Conservation (phyloP, 2,797 vertebrate species). For the Tangara arthus region DNA sequence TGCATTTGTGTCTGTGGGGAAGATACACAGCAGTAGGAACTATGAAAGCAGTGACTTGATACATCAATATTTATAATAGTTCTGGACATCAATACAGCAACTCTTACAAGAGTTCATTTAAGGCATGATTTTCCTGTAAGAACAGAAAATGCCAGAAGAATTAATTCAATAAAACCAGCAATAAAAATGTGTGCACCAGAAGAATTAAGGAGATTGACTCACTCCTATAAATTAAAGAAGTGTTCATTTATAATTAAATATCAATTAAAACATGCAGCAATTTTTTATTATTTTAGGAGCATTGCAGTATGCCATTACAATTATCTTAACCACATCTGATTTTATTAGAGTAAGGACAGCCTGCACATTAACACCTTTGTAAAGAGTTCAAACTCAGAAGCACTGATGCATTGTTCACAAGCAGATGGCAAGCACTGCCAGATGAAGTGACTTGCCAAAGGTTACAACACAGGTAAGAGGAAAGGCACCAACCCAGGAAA, state of each 20-base stretch:
- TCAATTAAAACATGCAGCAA: background rate
- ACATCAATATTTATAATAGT: background rate
- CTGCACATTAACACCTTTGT: background rate
- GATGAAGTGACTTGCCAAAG: background rate
- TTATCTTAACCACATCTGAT: background rate
- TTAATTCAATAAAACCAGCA: background rate
- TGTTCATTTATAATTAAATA: background rate
- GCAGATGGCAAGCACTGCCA: background rate
- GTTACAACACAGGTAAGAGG: background rate
- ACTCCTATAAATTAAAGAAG: background rate
- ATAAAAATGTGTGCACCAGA: background rate
- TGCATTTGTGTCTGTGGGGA: constrained; percentile 8
- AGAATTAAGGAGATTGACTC: background rate
- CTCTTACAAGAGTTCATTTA: background rate
- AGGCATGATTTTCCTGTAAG: background rate
- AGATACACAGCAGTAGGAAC: constrained; percentile 8
- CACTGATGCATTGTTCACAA: background rate
- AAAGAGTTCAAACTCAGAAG: background rate
- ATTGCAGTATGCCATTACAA: background rate
- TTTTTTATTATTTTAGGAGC: background rate
- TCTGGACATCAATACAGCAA: background rate
- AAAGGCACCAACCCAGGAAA: background rate
- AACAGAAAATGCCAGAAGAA: background rate
- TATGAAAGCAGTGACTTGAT: background rate
- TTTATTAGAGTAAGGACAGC: background rate